Conservation (phyloP, 2,113 vertebrate species). For the Ciconia stormi region DNA sequence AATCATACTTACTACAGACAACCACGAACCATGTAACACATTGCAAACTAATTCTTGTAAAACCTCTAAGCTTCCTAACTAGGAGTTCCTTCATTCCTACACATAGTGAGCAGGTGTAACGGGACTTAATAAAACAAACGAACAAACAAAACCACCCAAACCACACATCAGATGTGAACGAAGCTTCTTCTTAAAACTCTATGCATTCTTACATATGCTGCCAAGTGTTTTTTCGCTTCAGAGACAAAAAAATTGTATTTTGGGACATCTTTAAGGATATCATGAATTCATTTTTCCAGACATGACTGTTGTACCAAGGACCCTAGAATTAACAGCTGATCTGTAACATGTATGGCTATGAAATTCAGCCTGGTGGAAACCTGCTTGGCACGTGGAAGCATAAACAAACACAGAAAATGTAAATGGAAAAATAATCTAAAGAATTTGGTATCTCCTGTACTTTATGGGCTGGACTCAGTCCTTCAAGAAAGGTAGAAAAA, state of each 20-base stretch:
- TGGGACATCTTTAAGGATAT: background rate
- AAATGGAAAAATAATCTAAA: background rate
- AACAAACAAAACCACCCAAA: background rate
- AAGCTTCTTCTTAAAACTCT: background rate
- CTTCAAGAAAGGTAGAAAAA: background rate
- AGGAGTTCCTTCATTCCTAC: background rate
- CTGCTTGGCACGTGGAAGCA: background rate
- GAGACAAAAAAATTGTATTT: background rate
- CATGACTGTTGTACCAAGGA: background rate
- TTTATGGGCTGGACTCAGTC: background rate
- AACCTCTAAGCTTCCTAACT: background rate
- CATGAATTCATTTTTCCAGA: background rate
- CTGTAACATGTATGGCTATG: accelerated
- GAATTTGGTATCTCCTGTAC: background rate
- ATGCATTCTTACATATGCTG: background rate
- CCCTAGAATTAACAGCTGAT: background rate
- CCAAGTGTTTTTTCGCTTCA: background rate
- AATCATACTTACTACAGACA: background rate
- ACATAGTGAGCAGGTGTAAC: background rate
- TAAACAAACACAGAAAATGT: background rate
- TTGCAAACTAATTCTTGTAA: background rate
- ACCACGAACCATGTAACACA: background rate
- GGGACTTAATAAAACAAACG: background rate
- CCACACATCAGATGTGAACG: accelerated
- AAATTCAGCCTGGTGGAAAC: background rate